Conservation (phyloP, 2,888 invertebrate genomes). For the Lamproptera curius region DNA sequence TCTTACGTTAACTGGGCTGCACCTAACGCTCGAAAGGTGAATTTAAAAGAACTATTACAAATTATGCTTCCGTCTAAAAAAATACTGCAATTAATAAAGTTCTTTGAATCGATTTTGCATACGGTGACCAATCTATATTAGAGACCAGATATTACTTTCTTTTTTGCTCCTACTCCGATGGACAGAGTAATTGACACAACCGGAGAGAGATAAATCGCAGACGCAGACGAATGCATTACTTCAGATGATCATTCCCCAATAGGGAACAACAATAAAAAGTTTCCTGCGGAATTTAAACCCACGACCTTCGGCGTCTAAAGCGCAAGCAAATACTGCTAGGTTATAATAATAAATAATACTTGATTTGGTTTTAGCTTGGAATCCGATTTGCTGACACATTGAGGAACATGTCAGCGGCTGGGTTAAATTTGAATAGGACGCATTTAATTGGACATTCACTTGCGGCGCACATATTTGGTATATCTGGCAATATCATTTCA, state of each 20-base stretch:
- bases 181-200: slow-evolving; percentile 4
- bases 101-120: too few relatives aligned
- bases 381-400: slow-evolving; percentile 46
- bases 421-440: slow-evolving; percentile 52
- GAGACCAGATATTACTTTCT: neutral
- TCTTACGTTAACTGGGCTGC: slow-evolving; percentile 60
- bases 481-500: slow-evolving; percentile 50
- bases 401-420: slow-evolving; percentile 41
- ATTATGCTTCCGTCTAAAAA: too few relatives aligned
- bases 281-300: too few relatives aligned
- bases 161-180: slow-evolving; percentile 3
- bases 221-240: neutral
- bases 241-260: too few relatives aligned
- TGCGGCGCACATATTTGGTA: slow-evolving; percentile 62
- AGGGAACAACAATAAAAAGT: too few relatives aligned
- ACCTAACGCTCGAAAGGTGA: slow-evolving; percentile 59
- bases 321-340: too few relatives aligned
- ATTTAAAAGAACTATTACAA: too few relatives aligned
- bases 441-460: slow-evolving; percentile 65
- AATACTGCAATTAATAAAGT: too few relatives aligned
- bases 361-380: slow-evolving; percentile 59
- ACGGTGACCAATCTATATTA: slow-evolving; percentile 17
- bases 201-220: slow-evolving; percentile 6
- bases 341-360: too few relatives aligned
- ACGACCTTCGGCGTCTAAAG: too few relatives aligned